Base-by-base conservation (phyloP, 2,797 vertebrate genomes). In the Malacoctenus gilli region DNA sequence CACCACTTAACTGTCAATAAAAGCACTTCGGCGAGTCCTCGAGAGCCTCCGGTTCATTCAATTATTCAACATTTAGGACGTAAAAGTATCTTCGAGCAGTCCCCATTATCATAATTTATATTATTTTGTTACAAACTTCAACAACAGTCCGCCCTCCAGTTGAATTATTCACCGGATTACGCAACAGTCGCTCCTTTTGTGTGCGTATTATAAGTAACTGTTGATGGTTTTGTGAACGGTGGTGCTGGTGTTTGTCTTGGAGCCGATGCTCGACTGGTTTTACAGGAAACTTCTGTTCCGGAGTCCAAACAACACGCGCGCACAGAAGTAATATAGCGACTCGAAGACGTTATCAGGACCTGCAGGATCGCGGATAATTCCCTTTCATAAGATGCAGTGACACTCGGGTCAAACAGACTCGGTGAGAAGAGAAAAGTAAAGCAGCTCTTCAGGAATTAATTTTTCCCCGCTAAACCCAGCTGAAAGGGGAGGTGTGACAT, bases 1-100 rank as follows among this genome's bases (percentile, higher is more conserved):
- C 18, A 49, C 14, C 59, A 48, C 25, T 73, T 67, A n/a, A 54
- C 59, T 51, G 4, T 54, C 31, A 71, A 55, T 57, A 21, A 40
- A 53, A 48, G 30, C 42, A 47, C 39, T 54, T 72, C 60, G 4
- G 30, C 16, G 38, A 15, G 39, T 28, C 47, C 52, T 38, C 49
- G 2, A 52, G 39, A 52, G 52, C 52, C 55, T 23, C 4, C 6
- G 38, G 46, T 21, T 63, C n/a, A n/a, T n/a, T 22, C 16, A 44
- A 63, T 70, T 69, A 47, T 62, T 39, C 9, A 37, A 23, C 25
- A 67, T 19, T 11, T 44, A 28, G 36, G 11, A 40, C 42, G 21
- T 50, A 34, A 32, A 41, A 53, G 12, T 14, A 46, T 36, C 11
- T 11, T 40, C 1, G 36, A 39, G 60, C 40, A 47, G 23, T 48